Base-by-base conservation (phyloP, 2,888 invertebrate genomes). In the Schrankia costaestrigalis region DNA sequence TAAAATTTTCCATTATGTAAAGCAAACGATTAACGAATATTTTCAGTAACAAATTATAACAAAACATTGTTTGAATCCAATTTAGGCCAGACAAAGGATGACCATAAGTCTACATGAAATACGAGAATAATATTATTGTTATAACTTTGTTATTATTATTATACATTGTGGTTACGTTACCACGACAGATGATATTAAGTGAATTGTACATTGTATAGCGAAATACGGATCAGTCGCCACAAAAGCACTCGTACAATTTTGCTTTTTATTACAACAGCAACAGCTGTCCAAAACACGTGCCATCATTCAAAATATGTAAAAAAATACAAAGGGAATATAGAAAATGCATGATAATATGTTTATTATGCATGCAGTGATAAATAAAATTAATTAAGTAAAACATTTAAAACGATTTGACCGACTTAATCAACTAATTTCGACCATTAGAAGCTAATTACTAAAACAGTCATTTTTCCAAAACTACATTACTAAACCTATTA, bases 361-460 rank as follows among this genome's bases (percentile, higher is more conserved):
- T 63, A 49, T 59, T 50, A 48, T 38, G 47, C 38, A 49, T 47
- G 51, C 35, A 35, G 25, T 40, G n/a, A n/a, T 31, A 43, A 60
- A 63, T 58, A 26, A 48, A 66, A 71, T 74, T 68, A 68, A 75
- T 71, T 65, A 70, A 38, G 56, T n/a, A 61, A 66, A 71, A 64
- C 66, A 71, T 68, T 73, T 68, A 67, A 71, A 61, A 17, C 31
- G 35, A 43, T 56, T 41, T 43, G 29, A 48, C 30, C 31, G 30
- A 26, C 26, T 39, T 43, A 35, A 49, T 49, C 66, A 69, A 60
- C 62, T 66, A 68, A 57, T 72, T 78, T 56, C 28, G 46, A 67
- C 67, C 63, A 71, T 77, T 75, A 71, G 65, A 56, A 67, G 62
- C 62, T 78, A 76, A 82, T 82, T 76, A 78, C 56, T 36, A 62